phyloP scores from a whole-genome alignment of 2,797 vertebrate genomes.

The Chloroceryle inda region DNA sequence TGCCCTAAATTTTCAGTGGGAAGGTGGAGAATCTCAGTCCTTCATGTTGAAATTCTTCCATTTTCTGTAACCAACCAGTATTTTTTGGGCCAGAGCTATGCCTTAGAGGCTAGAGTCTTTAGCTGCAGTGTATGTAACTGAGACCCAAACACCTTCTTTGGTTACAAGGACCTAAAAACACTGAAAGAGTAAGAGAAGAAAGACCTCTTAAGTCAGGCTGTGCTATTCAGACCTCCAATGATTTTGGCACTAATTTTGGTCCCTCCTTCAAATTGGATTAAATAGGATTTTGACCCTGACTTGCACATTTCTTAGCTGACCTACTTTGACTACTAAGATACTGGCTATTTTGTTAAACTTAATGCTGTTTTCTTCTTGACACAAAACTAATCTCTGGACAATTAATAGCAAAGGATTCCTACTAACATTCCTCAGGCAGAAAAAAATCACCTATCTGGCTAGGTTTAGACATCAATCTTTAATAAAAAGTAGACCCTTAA shows the following conservation, averaged over 20 bases:
- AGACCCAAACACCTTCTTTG: background rate
- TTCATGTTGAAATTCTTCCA: background rate
- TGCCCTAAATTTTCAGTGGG: fast-evolving
- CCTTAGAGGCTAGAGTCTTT: background rate
- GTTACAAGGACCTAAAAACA: background rate
- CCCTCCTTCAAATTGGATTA: background rate
- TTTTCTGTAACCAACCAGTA: background rate
- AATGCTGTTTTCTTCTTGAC: background rate
- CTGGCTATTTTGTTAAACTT: background rate
- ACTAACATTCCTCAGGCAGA: background rate
- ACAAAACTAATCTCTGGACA: background rate
- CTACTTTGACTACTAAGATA: background rate
- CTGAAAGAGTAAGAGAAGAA: background rate
- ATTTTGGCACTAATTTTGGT: background rate
- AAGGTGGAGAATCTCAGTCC: background rate
- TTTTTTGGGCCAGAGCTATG: background rate
- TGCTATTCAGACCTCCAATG: background rate
- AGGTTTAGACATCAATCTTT: background rate
- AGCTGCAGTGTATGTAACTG: background rate
- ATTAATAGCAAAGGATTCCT: background rate
- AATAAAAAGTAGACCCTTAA: background rate
- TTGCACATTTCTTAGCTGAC: background rate
- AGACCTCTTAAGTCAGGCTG: background rate
- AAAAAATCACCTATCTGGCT: background rate
- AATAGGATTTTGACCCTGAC: background rate